Percentiles rank a stretch among this genome's conserved stretches.
These are phyloP conservation scores for Hemiprocne comata DNA, from an alignment of 2,113 vertebrate species.

Conservation along the genomic window DNA sequence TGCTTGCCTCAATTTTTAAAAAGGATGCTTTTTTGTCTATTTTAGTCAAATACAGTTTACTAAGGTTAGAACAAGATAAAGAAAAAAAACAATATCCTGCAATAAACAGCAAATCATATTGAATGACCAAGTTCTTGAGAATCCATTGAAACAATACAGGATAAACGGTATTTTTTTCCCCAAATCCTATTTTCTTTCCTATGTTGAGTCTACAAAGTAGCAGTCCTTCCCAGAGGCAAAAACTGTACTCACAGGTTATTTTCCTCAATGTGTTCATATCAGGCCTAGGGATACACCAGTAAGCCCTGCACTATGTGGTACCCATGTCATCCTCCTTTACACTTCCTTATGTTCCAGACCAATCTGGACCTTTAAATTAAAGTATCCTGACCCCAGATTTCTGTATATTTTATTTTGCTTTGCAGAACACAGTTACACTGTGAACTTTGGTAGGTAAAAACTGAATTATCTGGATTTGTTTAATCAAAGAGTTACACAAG, in stretches of 20 bases:
- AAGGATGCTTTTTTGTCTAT: not conserved
- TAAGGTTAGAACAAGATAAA: not conserved
- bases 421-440: not conserved
- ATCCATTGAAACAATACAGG: not conserved
- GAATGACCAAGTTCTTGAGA: not conserved
- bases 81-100: not conserved
- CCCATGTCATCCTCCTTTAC: fast-evolving
- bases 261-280: too few relatives aligned
- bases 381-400: not conserved
- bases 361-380: not conserved
- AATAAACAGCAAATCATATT: not conserved
- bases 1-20: not conserved
- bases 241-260: not conserved
- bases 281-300: not conserved
- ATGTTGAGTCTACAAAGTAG: not conserved
- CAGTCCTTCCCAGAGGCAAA: not conserved
- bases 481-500: not conserved
- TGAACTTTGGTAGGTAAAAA: not conserved
- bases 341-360: not conserved
- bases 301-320: not conserved
- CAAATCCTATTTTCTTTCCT: not conserved
- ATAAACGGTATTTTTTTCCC: not conserved
- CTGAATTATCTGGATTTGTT: not conserved
- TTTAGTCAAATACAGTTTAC: not conserved
- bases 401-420: not conserved